A percentile compares a stretch with the other conserved stretches of the same genome.
phyloP scores from a whole-genome alignment of 2,113 vertebrate genomes.

The Tylochromis polylepis region DNA sequence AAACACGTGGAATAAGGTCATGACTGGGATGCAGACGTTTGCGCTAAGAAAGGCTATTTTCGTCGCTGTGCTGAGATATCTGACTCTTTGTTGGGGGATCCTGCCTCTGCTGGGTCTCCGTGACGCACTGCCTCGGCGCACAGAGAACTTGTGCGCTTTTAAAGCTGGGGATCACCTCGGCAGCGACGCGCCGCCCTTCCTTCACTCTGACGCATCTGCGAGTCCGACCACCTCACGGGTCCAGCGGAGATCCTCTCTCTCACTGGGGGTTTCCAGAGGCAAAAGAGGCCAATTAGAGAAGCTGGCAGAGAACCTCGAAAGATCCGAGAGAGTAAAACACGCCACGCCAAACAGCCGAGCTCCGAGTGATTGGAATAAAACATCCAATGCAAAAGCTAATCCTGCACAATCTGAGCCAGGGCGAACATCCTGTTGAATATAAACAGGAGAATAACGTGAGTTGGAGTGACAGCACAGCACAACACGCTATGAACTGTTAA shows the following conservation, averaged over 20 bases:
- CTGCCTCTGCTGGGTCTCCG: constrained; percentile 43
- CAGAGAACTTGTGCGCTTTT: constrained; percentile 62
- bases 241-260: constrained; percentile 42
- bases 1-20: neutral
- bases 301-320: neutral
- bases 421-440: neutral
- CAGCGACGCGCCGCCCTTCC: constrained; percentile 36
- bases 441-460: neutral
- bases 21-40: neutral
- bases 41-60: neutral
- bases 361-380: neutral
- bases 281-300: constrained; percentile 1
- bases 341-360: neutral
- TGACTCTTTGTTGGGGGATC: constrained; percentile 30
- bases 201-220: constrained; percentile 42
- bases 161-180: constrained; percentile 74
- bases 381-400: neutral
- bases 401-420: neutral
- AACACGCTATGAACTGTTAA: neutral
- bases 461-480: neutral
- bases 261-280: constrained; percentile 18
- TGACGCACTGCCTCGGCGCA: constrained; percentile 71
- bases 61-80: neutral
- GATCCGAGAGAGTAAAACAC: neutral
- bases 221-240: constrained; percentile 21